Percentiles rank a stretch among this genome's conserved stretches.
phyloP scores from a whole-genome alignment of 1,140 invertebrate species.

The Drosophila tropicalis region DNA sequence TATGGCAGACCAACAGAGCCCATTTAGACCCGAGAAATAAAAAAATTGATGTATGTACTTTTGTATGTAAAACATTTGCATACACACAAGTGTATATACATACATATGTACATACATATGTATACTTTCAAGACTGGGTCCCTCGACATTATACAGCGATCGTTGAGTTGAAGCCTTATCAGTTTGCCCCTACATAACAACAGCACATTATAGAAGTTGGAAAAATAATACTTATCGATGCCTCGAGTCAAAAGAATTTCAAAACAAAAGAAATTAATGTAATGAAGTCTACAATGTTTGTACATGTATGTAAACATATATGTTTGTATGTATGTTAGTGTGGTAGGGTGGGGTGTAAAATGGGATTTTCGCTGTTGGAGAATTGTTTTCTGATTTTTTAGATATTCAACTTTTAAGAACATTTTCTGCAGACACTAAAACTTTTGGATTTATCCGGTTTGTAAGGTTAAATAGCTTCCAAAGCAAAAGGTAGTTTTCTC shows the following conservation, averaged over 20 bases:
- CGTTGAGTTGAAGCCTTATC: constrained; percentile 64
- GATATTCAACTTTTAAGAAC: too few relatives aligned
- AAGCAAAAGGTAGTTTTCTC: too few relatives aligned
- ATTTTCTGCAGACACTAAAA: too few relatives aligned
- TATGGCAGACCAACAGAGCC: background rate
- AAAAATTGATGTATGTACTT: constrained; percentile 8
- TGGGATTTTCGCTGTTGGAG: too few relatives aligned
- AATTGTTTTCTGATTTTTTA: too few relatives aligned
- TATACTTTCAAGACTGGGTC: constrained; percentile 20
- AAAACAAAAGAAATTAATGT: constrained; percentile 75
- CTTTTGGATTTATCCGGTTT: too few relatives aligned
- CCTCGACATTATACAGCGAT: constrained; percentile 42
- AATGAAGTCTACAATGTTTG: constrained; percentile 20
- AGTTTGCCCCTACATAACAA: constrained; percentile 54
- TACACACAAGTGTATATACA: constrained; percentile 7
- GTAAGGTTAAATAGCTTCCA: too few relatives aligned
- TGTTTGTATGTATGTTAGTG: background rate
- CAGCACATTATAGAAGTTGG: constrained; percentile 30
- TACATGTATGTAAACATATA: constrained; percentile 15
- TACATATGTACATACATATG: constrained; percentile 4
- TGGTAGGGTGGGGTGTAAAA: too few relatives aligned
- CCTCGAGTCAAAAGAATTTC: constrained; percentile 55
- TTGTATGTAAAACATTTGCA: constrained; percentile 5
- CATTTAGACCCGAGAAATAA: constrained; percentile 39
- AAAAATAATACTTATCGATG: constrained; percentile 47